Evolutionary conservation across 2,888 invertebrate genomes (phyloP), one percentile per base, ranked within the genome.

Genomic region (Polylopha cassiicola): DNA sequence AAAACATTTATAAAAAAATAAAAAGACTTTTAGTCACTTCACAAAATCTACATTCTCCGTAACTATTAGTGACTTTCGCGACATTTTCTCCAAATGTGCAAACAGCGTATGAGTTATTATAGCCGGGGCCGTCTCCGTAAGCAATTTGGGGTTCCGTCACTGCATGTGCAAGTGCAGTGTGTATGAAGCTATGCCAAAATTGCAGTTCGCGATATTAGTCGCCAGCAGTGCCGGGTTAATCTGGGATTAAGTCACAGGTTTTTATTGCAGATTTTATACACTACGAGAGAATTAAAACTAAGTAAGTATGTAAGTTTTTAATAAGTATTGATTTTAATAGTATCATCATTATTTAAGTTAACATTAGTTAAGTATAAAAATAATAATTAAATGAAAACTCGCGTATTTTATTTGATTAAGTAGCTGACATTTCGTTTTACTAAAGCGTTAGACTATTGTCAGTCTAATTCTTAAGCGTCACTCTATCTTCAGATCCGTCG

Each of bases 81-180:
- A 66, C 59, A 62, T 59, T 62, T 29, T 58, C 55, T 61, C 56
- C 55, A 58, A 65, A 61, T 60, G 61, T 58, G 64, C 60, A 55
- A 65, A 65, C 65, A 53, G 65, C 67, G 55, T 66, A 72, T 81
- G 75, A 82, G 72, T 75, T 73, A 82, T 62, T 60, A 58, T 55
- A 48, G 59, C 46, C 49, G 47, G 66, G 59, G 44, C 63, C 67
- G 78, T 77, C 74, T 76, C 68, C 52, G 70, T 69, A 56, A 68
- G 79, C 77, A 76, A 80, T 81, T 78, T 78, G 74, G 67, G 74
- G 78, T 75, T 78, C 73, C 65, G 67, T 62, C 67, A 63, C 58
- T 63, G 49, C 43, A 44, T 37, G 48, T 56, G 57, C 55, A 60
- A 59, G 61, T 61, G 64, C 62, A 61, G 58, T 66, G 61, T 69